A percentile compares a stretch with the other conserved stretches of the same genome.
These are phyloP conservation scores for Napeogenes inachia DNA, from an alignment of 2,888 invertebrate species.

Conservation along the genomic window DNA sequence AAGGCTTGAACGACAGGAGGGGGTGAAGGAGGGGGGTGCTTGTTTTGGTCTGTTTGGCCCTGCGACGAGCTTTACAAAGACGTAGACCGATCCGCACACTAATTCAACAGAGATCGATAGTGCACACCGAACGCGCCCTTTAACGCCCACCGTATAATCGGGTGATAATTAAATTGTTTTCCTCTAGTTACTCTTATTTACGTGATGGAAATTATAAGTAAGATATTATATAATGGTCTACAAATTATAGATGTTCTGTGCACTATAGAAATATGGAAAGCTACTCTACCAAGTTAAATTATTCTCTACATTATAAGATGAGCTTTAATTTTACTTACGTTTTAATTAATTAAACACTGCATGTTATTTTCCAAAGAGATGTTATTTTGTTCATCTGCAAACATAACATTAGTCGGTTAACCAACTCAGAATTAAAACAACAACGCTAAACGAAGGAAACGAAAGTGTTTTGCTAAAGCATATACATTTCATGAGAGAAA, in stretches of 20 bases:
- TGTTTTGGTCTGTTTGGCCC: slow-evolving; percentile 78
- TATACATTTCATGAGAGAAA: slow-evolving; percentile 69
- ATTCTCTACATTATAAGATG: too few species aligned
- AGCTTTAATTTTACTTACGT: too few species aligned
- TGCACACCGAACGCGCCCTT: slow-evolving; percentile 68
- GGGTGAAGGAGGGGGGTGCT: slow-evolving; percentile 49
- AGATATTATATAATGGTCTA: neutral
- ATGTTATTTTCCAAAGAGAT: neutral
- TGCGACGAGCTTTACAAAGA: slow-evolving; percentile 74
- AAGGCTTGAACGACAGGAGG: slow-evolving; percentile 55
- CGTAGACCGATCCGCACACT: slow-evolving; percentile 75
- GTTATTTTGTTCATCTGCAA: slow-evolving; percentile 5
- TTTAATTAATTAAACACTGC: too few species aligned
- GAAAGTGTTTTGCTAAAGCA: slow-evolving; percentile 67
- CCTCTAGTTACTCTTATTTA: slow-evolving; percentile 25
- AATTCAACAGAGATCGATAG: slow-evolving; percentile 77
- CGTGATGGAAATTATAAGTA: slow-evolving; percentile 2
- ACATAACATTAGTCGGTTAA: slow-evolving; percentile 19
- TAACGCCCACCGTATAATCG: slow-evolving; percentile 60
- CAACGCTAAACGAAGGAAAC: slow-evolving; percentile 46
- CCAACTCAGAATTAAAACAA: slow-evolving; percentile 28
- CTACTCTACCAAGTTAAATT: too few species aligned
- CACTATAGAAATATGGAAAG: neutral
- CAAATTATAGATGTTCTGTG: neutral
- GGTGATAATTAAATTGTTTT: slow-evolving; percentile 64